A percentile compares a stretch with the other conserved stretches of the same genome.
Evolutionary conservation across 2,888 invertebrate species (phyloP).

Genomic region (Aleiodes leptofemur): DNA sequence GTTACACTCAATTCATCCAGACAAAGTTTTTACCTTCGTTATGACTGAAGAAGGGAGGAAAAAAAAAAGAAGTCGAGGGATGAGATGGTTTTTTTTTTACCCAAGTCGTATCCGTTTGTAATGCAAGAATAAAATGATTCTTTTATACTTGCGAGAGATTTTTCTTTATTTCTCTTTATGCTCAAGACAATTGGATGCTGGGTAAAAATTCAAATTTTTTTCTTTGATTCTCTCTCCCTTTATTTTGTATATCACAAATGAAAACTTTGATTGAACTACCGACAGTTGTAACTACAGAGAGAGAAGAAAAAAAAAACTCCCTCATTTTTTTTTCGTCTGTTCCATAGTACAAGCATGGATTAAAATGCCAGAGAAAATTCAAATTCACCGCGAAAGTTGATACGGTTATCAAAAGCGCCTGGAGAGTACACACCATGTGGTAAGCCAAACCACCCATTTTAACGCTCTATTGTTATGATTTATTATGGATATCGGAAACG

Average conservation of each 20-base stretch:
- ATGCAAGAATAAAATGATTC: slow-evolving; percentile 60
- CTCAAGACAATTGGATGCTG: background rate
- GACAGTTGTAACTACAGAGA: slow-evolving; percentile 7
- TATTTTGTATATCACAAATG: slow-evolving; percentile 24
- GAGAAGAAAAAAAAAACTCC: background rate
- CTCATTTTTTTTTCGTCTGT: background rate
- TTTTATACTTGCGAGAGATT: slow-evolving; percentile 6
- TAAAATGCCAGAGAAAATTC: slow-evolving; percentile 39
- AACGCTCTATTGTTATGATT: slow-evolving; percentile 68
- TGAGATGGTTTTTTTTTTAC: too few relatives aligned
- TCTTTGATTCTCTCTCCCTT: background rate
- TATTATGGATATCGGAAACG: slow-evolving; percentile 65
- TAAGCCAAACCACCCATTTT: slow-evolving; percentile 69
- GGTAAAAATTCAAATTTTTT: background rate
- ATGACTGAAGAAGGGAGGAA: slow-evolving; percentile 50
- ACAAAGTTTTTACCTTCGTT: slow-evolving; percentile 65
- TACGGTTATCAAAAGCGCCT: slow-evolving; percentile 55
- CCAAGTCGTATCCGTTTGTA: slow-evolving; percentile 59
- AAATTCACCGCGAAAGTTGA: slow-evolving; percentile 60
- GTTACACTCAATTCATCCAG: slow-evolving; percentile 66
- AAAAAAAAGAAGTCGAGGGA: slow-evolving; percentile 10
- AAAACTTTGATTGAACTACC: slow-evolving; percentile 7
- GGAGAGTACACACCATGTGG: slow-evolving; percentile 63
- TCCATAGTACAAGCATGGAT: slow-evolving; percentile 19
- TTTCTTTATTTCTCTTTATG: slow-evolving; percentile 30